Conservation (phyloP, 30 jellyfish, hydroid and myxozoan genomes). For the Clytia hemisphaerica region DNA sequence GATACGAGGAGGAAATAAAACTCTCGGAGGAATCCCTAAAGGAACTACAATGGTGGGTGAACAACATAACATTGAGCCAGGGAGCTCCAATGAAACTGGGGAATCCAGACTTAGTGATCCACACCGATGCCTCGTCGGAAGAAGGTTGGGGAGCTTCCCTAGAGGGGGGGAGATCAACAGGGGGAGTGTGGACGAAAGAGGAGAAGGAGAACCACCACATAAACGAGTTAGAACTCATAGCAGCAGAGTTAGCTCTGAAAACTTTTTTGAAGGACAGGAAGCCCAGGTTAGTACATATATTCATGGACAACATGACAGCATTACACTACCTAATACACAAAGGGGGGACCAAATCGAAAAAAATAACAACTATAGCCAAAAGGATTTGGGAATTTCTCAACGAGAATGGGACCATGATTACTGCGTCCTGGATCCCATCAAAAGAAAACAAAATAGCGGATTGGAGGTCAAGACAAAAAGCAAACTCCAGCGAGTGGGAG, state of each 20-base stretch:
- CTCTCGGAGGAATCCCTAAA: not conserved
- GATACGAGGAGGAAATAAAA: too few species aligned
- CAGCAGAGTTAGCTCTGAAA: conserved; percentile 35
- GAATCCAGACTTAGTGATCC: not conserved
- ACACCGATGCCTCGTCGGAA: not conserved
- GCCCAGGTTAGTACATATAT: not conserved
- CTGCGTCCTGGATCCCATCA: conserved; percentile 21
- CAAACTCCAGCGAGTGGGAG: conserved; percentile 41
- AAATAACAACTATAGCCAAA: not conserved
- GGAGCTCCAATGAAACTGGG: not conserved
- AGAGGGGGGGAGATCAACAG: conserved; percentile 17
- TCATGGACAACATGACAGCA: conserved; percentile 27
- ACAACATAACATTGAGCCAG: not conserved
- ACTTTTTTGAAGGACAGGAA: conserved; percentile 13
- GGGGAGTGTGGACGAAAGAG: conserved; percentile 6
- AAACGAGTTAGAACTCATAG: conserved; percentile 19
- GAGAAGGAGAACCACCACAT: too few species aligned
- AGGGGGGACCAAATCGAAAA: conserved; percentile 26
- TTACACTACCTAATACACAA: not conserved
- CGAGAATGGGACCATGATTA: conserved; percentile 19
- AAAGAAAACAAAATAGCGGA: conserved; percentile 12
- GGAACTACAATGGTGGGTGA: not conserved
- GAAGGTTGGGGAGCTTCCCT: not conserved
- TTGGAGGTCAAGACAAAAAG: conserved; percentile 1
- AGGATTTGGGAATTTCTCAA: conserved; percentile 16